Evolutionary conservation across 2,888 invertebrate genomes (phyloP), one percentile per base, ranked within the genome.

Genomic region (Leucania comma): DNA sequence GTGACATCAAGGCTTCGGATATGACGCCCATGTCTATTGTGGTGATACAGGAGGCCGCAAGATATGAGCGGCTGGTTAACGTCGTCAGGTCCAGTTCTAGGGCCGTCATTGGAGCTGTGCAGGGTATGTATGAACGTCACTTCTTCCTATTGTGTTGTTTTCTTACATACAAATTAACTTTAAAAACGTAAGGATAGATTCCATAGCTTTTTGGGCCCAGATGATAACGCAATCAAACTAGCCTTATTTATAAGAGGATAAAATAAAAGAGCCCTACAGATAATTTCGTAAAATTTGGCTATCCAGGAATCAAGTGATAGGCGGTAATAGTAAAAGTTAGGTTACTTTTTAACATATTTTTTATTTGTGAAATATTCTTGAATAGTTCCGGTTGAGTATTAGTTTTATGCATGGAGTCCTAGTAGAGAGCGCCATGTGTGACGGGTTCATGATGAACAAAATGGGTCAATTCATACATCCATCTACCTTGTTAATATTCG

Each of bases 1-100:
- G 90, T 96, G 97, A 93, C 97, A 97, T 96, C 97, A 99, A 68
- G 97, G 98, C 70, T 90, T 96, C 82, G 97, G 99, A 94, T 93
- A 97, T 91, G 98, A 99, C 96, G 14, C 99, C 99, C 85, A 98
- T 99, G 98, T 99, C 99, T 88, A 99, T 99, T 1, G 99, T 99
- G 0, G 96, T 99, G 65, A 98, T 98, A 5, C 98, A 98, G 91
- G 98, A 98, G 92, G 98, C 98, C 95, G 97, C 97, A 10, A 93
- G 98, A 62, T 98, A 98, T 86, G 98, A 98, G 77, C 96, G 97
- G 62, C 95, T 99, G 10, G 96, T 98, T n/a, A 90, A 88, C 9
- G 97, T 97, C n/a, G 98, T 99, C 58, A 95, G 98, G 68, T 93
- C 92, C 32, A 98, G 98, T 90, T 95, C 99, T 17, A 94, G 96